Conservation (phyloP, 2,888 invertebrate species). For the Thalpophila matura region DNA sequence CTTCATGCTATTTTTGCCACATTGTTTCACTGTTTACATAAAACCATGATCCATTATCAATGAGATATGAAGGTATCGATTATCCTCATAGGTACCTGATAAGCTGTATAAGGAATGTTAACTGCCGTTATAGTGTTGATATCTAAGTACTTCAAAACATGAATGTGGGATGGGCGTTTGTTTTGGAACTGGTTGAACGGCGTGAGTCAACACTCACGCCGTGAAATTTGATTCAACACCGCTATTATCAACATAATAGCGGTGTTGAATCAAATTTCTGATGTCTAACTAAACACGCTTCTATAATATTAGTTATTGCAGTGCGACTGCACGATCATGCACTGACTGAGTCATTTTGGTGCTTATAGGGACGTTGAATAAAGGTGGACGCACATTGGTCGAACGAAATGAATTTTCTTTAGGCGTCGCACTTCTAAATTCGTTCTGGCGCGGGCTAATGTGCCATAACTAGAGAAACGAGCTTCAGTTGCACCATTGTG, state of each 20-base stretch:
- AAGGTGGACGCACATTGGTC: too few relatives aligned
- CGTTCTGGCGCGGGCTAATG: too few relatives aligned
- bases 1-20: too few relatives aligned
- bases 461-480: too few relatives aligned
- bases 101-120: slow-evolving; percentile 17
- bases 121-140: slow-evolving; percentile 8
- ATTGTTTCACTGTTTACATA: slow-evolving; percentile 11
- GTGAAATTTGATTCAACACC: too few relatives aligned
- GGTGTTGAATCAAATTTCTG: slow-evolving; percentile 6
- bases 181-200: slow-evolving; percentile 4
- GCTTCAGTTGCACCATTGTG: too few relatives aligned
- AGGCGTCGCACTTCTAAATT: too few relatives aligned
- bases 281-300: neutral
- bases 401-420: too few relatives aligned
- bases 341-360: neutral
- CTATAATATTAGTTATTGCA: neutral
- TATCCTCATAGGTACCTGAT: slow-evolving; percentile 36
- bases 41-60: slow-evolving; percentile 1
- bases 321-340: neutral
- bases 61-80: slow-evolving; percentile 18
- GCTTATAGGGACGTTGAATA: too few relatives aligned
- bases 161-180: slow-evolving; percentile 21
- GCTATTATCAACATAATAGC: too few relatives aligned
- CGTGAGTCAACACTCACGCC: too few relatives aligned
- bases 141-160: slow-evolving; percentile 16